Evolutionary conservation across 2,888 invertebrate species (phyloP).

Genomic region (Odontocerum albicorne): DNA sequence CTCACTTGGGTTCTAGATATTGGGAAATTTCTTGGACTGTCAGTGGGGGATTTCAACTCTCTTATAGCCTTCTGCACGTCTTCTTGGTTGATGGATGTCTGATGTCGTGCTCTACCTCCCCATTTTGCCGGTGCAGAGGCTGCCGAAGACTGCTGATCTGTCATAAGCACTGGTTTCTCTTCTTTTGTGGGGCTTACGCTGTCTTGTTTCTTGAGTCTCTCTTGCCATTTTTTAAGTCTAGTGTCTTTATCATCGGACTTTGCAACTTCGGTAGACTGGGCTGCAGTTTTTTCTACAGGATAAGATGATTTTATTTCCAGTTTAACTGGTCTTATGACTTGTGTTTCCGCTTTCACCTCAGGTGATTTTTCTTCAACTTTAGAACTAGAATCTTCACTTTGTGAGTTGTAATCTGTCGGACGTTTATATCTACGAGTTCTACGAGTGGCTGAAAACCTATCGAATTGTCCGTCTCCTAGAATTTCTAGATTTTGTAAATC

Average conservation of each 20-base stretch:
- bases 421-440: constrained; percentile 80
- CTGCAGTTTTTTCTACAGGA: constrained; percentile 48
- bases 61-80: constrained; percentile 70
- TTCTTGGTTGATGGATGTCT: constrained; percentile 70
- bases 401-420: constrained; percentile 60
- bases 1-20: constrained; percentile 37
- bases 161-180: constrained; percentile 41
- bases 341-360: constrained; percentile 58
- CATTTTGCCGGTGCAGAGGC: constrained; percentile 43
- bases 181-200: constrained; percentile 39
- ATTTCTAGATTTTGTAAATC: constrained; percentile 48
- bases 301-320: constrained; percentile 57
- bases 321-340: constrained; percentile 55
- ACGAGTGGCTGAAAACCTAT: constrained; percentile 79
- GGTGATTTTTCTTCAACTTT: constrained; percentile 49
- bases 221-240: constrained; percentile 70
- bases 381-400: constrained; percentile 52
- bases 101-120: constrained; percentile 61
- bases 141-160: neutral
- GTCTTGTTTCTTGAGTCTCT: constrained; percentile 56
- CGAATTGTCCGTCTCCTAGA: constrained; percentile 78
- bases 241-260: constrained; percentile 60
- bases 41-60: constrained; percentile 64
- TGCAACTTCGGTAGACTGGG: constrained; percentile 46
- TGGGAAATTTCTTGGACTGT: constrained; percentile 47